phyloP scores from a whole-genome alignment of 2,113 vertebrate genomes.

The Talpa occidentalis region DNA sequence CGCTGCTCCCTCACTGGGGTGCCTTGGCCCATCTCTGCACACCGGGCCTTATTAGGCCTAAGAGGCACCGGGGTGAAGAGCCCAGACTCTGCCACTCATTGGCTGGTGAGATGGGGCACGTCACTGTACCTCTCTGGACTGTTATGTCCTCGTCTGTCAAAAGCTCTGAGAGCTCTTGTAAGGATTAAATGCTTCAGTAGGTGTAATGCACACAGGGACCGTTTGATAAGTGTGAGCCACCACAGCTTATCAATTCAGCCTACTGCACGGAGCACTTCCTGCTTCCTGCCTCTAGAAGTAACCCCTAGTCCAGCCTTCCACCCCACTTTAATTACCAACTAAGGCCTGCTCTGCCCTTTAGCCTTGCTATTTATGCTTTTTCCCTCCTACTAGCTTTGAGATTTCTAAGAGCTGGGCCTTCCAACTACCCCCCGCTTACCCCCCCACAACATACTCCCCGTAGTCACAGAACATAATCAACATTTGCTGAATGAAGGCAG shows the following conservation, averaged over 20 bases:
- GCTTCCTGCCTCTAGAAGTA: not conserved
- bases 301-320: not conserved
- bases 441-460: rapidly evolving
- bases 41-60: too few relatives aligned
- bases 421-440: too few relatives aligned
- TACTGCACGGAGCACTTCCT: not conserved
- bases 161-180: not conserved
- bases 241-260: rapidly evolving
- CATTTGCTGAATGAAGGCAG: not conserved
- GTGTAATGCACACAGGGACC: not conserved
- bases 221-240: not conserved
- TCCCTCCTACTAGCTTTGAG: not conserved
- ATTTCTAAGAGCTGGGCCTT: not conserved
- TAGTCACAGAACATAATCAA: rapidly evolving
- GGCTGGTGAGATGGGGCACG: not conserved
- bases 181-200: not conserved
- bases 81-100: not conserved
- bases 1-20: rapidly evolving
- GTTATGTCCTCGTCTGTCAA: not conserved
- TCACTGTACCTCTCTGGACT: not conserved
- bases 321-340: not conserved
- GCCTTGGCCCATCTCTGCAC: not conserved
- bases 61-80: too few relatives aligned
- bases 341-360: not conserved
- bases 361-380: rapidly evolving